phyloP scores from a whole-genome alignment of 2,797 vertebrate genomes.

The Zalophus californianus region DNA sequence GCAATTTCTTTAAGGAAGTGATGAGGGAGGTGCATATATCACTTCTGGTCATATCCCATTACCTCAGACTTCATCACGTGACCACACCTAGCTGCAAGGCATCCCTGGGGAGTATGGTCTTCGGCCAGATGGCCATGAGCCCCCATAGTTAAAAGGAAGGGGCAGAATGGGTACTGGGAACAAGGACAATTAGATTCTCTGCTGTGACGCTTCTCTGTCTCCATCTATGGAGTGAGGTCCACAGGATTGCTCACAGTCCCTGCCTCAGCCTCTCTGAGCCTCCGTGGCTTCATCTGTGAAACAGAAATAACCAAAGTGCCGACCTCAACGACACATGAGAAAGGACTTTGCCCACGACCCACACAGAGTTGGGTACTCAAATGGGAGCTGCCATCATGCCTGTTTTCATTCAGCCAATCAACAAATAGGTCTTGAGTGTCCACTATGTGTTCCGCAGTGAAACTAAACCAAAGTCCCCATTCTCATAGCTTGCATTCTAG shows the following conservation, averaged over 20 bases:
- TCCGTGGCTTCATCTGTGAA: neutral
- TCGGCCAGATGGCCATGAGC: neutral
- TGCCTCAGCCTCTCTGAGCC: neutral
- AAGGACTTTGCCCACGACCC: neutral
- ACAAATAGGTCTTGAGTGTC: neutral
- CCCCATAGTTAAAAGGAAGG: neutral
- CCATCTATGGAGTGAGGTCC: neutral
- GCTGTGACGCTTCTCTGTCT: neutral
- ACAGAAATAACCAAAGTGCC: neutral
- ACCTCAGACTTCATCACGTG: neutral
- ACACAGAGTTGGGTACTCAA: neutral
- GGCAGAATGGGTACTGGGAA: neutral
- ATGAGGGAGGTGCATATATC: rapidly evolving
- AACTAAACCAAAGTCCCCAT: neutral
- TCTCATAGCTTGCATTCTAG: neutral
- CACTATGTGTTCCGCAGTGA: rapidly evolving
- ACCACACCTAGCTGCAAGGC: neutral
- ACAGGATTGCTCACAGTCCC: neutral
- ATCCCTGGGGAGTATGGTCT: neutral
- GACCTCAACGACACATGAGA: neutral
- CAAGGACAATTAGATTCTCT: neutral
- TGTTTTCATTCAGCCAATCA: neutral
- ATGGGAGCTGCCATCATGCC: neutral
- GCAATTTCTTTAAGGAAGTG: neutral
- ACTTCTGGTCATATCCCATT: neutral